A percentile compares a stretch with the other conserved stretches of the same genome.
Evolutionary conservation across 2,113 vertebrate species (phyloP).

Genomic region (Empidonax traillii): DNA sequence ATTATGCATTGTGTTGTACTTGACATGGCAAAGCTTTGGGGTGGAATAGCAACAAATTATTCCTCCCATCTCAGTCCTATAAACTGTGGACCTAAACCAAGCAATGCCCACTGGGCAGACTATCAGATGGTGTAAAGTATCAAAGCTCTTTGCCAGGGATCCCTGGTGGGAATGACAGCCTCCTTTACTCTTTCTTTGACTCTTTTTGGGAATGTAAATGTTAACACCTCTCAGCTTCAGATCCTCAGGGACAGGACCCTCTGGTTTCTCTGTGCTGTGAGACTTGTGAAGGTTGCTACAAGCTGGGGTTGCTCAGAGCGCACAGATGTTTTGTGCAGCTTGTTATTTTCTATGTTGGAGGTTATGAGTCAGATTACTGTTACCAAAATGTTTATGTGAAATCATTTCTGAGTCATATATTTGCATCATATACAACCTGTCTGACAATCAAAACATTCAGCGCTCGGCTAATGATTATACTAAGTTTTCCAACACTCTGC

Average conservation of each 20-base stretch:
- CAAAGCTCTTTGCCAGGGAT: background rate
- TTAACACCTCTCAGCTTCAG: background rate
- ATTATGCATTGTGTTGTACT: background rate
- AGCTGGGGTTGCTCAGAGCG: constrained; percentile 52
- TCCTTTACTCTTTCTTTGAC: background rate
- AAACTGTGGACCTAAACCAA: background rate
- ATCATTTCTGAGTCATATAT: constrained; percentile 85
- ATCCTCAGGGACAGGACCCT: background rate
- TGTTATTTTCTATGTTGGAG: constrained; percentile 79
- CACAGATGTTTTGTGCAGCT: constrained; percentile 78
- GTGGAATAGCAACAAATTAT: background rate
- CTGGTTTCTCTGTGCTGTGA: background rate
- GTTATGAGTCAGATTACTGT: constrained; percentile 83
- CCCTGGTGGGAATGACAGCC: background rate
- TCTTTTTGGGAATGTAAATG: background rate
- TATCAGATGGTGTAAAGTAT: background rate
- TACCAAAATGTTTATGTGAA: constrained; percentile 83
- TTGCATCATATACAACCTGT: constrained; percentile 85
- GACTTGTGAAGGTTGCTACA: constrained; percentile 27
- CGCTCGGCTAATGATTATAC: constrained; percentile 73
- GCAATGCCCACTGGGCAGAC: background rate
- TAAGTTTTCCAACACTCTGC: constrained; percentile 76
- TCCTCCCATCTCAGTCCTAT: background rate
- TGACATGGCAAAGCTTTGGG: background rate
- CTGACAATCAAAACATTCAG: constrained; percentile 82